phyloP scores from a whole-genome alignment of 1,140 invertebrate genomes.

The Scylla paramamosain region DNA sequence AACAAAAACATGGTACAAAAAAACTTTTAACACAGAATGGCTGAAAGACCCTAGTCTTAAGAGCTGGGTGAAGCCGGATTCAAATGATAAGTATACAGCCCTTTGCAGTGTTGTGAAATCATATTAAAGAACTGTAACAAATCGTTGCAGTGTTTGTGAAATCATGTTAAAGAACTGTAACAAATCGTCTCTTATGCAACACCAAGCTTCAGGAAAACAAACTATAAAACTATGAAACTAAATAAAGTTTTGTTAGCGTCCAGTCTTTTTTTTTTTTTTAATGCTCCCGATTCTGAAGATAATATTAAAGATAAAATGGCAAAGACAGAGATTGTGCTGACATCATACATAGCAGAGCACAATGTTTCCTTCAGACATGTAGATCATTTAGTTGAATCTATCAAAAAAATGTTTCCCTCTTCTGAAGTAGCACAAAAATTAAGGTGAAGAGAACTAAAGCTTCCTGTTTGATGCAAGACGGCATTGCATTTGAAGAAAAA shows the following conservation, averaged over 20 bases:
- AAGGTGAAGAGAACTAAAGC: constrained; percentile 46
- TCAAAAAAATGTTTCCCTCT: constrained; percentile 54
- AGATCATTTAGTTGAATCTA: constrained; percentile 51
- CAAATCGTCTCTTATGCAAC: constrained; percentile 37
- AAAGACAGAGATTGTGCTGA: constrained; percentile 45
- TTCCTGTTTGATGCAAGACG: constrained; percentile 49
- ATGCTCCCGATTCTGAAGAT: neutral
- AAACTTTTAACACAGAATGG: too few species aligned
- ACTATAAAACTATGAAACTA: constrained; percentile 44
- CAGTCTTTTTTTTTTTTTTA: neutral
- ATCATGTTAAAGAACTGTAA: constrained; percentile 49
- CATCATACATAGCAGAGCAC: constrained; percentile 50
- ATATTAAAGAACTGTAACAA: too few species aligned
- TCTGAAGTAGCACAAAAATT: constrained; percentile 40
- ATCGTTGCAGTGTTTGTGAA: constrained; percentile 50
- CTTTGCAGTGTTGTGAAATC: too few species aligned
- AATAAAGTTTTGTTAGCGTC: constrained; percentile 39
- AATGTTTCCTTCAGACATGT: constrained; percentile 32
- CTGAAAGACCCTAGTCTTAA: too few species aligned
- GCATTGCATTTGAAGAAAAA: constrained; percentile 60
- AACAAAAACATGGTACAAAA: constrained; percentile 48
- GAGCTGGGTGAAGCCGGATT: too few species aligned
- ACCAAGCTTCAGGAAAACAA: constrained; percentile 51
- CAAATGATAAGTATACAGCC: too few species aligned
- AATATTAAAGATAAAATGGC: constrained; percentile 30